Evolutionary conservation across 2,888 invertebrate genomes (phyloP), one percentile per base, ranked within the genome.

Genomic region (Synanthedon tipuliformis): DNA sequence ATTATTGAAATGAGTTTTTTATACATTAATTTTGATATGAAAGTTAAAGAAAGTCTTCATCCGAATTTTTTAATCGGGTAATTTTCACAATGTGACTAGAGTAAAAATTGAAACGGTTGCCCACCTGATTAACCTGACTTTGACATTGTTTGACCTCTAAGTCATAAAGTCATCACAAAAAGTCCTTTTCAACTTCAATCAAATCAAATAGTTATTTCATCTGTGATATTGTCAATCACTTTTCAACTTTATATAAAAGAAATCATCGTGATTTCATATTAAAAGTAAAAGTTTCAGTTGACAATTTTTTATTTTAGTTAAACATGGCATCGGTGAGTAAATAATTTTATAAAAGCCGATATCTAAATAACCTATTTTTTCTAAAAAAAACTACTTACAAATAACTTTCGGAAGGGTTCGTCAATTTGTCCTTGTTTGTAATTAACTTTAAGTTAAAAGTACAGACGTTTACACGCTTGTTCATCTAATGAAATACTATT

Each of bases 91-190:
- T 68, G 69, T 69, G 61, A 61, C 68, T 60, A 71, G 61, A 55
- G 57, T 60, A 66, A 67, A 73, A 68, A 75, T 65, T n/a, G 13
- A 45, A 10, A 45, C 11, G 15, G 1, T 45, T 12, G 11, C 5
- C 50, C 3, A 34, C 34, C 34, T 23, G 15, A 4, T 16, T 58
- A 66, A 64, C 60, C 63, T 73, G 66, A 16, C 27, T 48, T 15
- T 81, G 83, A 80, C 82, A 75, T 83, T 84, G 75, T 60, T 51
- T 83, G 84, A 83, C 84, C 84, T 81, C 69, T 71, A 75, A 61
- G 74, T 69, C 71, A 72, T 73, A 18, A 18, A 23, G 23, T 23
- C 23, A 23, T 23, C 23, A 23, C 23, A 23, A 23, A 59, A 61
- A 34, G 34, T 34, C 34, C 7, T 34, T 7, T 34, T 34, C 27